Conservation (phyloP, 64 coral and sea anemone species). For the Stylophora pistillata region DNA sequence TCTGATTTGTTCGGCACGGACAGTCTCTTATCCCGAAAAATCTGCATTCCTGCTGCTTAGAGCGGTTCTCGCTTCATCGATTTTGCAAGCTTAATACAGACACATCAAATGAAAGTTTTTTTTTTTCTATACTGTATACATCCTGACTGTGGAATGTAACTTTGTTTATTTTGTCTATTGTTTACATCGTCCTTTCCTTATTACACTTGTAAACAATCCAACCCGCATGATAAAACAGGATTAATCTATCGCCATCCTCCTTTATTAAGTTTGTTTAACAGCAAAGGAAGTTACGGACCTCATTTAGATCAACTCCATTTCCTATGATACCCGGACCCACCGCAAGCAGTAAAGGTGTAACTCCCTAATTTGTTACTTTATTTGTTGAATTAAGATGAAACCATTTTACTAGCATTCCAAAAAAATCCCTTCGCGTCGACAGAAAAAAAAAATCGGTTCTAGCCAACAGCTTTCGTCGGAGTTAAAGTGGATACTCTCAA, state of each 20-base stretch:
- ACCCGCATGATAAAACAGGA: not conserved
- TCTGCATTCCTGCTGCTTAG: not conserved
- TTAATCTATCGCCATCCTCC: not conserved
- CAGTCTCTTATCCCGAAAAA: not conserved
- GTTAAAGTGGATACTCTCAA: not conserved
- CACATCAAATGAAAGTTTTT: no score
- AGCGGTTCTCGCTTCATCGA: not conserved
- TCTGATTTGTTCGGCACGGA: not conserved
- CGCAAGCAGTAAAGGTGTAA: not conserved
- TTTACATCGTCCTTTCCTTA: constrained; percentile 9
- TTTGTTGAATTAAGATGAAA: not conserved
- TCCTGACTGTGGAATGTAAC: not conserved
- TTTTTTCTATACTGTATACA: not conserved
- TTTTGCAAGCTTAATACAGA: no score
- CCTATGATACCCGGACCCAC: not conserved
- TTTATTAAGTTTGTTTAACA: not conserved
- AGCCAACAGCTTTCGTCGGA: not conserved
- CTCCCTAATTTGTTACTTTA: not conserved
- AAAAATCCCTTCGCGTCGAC: not conserved
- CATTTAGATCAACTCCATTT: constrained; percentile 7
- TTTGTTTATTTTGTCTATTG: not conserved
- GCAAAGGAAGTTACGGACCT: constrained; percentile 30
- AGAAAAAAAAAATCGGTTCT: not conserved
- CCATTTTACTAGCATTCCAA: not conserved
- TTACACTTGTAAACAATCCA: not conserved